A percentile compares a stretch with the other conserved stretches of the same genome.
Evolutionary conservation across 1,140 invertebrate species (phyloP).

Genomic region (Drosophila seguyi): DNA sequence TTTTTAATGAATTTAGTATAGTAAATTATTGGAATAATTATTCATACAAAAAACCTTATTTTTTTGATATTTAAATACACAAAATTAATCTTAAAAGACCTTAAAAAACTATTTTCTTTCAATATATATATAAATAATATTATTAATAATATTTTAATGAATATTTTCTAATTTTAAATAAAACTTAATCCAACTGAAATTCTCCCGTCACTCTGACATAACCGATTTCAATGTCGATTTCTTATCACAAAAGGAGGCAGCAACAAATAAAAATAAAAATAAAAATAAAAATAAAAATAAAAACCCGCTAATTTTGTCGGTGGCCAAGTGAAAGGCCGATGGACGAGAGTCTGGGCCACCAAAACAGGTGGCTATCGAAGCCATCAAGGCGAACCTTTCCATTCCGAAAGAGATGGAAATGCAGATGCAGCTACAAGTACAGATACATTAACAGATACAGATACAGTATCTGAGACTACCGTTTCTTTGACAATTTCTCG

Average conservation of each 20-base stretch:
- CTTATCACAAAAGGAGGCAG: conserved; percentile 33
- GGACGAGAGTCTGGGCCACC: conserved; percentile 33
- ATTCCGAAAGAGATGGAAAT: conserved; percentile 13
- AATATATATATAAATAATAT: too few relatives aligned
- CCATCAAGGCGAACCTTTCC: conserved; percentile 19
- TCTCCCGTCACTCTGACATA: conserved; percentile 29
- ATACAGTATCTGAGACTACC: conserved; percentile 1
- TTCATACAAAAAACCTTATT: too few relatives aligned
- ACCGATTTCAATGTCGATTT: conserved; percentile 51
- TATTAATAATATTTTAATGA: too few relatives aligned
- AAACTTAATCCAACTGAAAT: neutral
- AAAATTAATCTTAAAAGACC: too few relatives aligned
- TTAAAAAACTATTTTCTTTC: too few relatives aligned
- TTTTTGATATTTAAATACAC: too few relatives aligned
- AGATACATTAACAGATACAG: neutral
- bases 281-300: conserved; percentile 17
- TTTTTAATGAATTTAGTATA: too few relatives aligned
- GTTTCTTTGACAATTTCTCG: conserved; percentile 33
- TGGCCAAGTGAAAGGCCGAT: conserved; percentile 68
- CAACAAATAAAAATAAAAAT: neutral
- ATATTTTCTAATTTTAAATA: too few relatives aligned
- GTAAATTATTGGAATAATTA: too few relatives aligned
- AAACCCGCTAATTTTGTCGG: conserved; percentile 31
- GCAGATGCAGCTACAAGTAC: conserved; percentile 1
- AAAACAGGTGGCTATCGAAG: conserved; percentile 42